Base-by-base conservation (phyloP, 1,140 invertebrate genomes). In the Drosophila nasuta region DNA sequence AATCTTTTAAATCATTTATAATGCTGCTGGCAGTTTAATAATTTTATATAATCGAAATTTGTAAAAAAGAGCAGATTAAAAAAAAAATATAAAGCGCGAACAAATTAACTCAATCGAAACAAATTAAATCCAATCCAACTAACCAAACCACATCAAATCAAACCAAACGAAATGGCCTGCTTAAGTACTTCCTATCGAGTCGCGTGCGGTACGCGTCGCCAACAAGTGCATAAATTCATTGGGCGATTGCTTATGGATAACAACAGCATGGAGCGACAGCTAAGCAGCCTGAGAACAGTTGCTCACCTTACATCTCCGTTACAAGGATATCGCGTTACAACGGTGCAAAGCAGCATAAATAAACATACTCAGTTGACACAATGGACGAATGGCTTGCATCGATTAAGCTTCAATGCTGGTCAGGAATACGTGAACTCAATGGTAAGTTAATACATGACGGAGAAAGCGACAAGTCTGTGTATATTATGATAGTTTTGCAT, bases 171-270 rank as follows among this genome's bases (percentile, higher is more conserved):
- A 65, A 92, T 92, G 91, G 91, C 91, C 56, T 91, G 91, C 63
- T 78, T 92, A 75, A 89, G 81, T 77, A 92, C 87, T 86, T 92
- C 91, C 81, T 87, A 91, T 87, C 90, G 91, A 48, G 76, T 87
- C 38, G 83, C 81, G 67, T 91, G 85, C 87, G 81, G 77, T 85
- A 69, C 90, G 51, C 81, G 81, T 77, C 75, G 74, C 58, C 82
- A 89, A 56, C 91, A 91, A 66, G 70, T 81, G 62, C 86, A 89
- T 56, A 91, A 83, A 63, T 71, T 81, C 41, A 75, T 92, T 17
- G 82, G 68, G 52, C 81, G 87, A 51, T 66, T 92, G 8, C 76
- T 92, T 49, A 57, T 77, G 15, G 68, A 70, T 43, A 73, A 71
- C 13, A 73, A 71, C 13, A 80, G 56, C 11, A n/a, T 74, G 33